These are phyloP conservation scores for Daboia siamensis DNA, from an alignment of 2,113 vertebrate species.

Conservation along the genomic window DNA sequence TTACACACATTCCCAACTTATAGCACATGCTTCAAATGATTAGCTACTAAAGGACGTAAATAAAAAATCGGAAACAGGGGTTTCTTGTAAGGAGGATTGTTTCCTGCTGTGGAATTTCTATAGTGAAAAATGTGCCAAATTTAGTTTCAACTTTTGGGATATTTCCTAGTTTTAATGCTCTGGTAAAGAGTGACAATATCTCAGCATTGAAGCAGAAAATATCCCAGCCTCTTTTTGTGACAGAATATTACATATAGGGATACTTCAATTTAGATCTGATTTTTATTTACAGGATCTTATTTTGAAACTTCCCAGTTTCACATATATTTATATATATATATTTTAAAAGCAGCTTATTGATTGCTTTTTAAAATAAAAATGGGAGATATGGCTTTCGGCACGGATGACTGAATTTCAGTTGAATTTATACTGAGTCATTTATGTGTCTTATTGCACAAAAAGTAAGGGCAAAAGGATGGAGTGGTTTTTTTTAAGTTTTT, in stretches of 20 bases:
- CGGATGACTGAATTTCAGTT: slow-evolving; percentile 21
- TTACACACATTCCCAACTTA: slow-evolving; percentile 61
- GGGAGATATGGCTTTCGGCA: slow-evolving; percentile 14
- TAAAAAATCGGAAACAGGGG: slow-evolving; percentile 49
- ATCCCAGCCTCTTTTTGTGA: slow-evolving; percentile 44
- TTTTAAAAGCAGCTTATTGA: slow-evolving; percentile 26
- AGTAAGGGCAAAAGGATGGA: slow-evolving; percentile 11
- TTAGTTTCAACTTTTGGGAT: slow-evolving; percentile 47
- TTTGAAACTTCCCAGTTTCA: slow-evolving; percentile 22
- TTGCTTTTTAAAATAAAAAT: slow-evolving; percentile 21
- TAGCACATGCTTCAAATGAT: slow-evolving; percentile 66
- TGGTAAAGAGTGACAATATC: slow-evolving; percentile 43
- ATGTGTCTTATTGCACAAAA: not conserved
- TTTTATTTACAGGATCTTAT: slow-evolving; percentile 13
- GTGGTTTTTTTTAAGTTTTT: not conserved
- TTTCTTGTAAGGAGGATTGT: slow-evolving; percentile 62
- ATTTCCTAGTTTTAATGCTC: slow-evolving; percentile 29
- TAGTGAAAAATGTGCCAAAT: slow-evolving; percentile 53
- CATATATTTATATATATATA: not conserved
- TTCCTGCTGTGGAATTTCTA: slow-evolving; percentile 62
- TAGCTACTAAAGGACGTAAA: slow-evolving; percentile 59
- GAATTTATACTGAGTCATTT: slow-evolving; percentile 1
- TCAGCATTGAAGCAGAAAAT: slow-evolving; percentile 37
- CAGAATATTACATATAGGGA: not conserved
- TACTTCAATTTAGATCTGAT: not conserved